Conservation (phyloP, 2,113 vertebrate genomes). For the Holacanthus passer region DNA sequence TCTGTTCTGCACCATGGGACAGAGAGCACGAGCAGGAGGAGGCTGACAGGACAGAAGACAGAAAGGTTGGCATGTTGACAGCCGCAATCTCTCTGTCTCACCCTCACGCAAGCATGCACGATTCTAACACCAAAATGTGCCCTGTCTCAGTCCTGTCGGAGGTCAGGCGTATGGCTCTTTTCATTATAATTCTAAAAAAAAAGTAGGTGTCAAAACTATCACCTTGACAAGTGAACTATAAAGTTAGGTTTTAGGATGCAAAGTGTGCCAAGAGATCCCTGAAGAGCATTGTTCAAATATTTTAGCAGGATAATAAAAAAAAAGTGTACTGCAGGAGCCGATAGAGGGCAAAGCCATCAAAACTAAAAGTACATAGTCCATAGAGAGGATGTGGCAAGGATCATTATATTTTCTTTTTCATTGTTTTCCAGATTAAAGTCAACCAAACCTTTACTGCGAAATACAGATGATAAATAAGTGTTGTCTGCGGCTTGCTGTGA, state of each 20-base stretch:
- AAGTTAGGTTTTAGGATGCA: constrained; percentile 36
- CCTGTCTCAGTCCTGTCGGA: not conserved
- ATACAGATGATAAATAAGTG: constrained; percentile 20
- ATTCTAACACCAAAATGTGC: constrained; percentile 30
- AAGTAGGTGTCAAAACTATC: constrained; percentile 36
- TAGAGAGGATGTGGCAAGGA: constrained; percentile 17
- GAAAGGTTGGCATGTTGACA: constrained; percentile 66
- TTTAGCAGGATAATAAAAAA: constrained; percentile 46
- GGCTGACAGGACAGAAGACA: constrained; percentile 55
- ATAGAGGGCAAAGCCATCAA: constrained; percentile 65
- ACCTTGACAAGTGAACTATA: constrained; percentile 44
- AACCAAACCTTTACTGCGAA: constrained; percentile 33
- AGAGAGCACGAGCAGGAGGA: constrained; percentile 39
- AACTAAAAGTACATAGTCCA: constrained; percentile 38
- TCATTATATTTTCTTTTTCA: constrained; percentile 22
- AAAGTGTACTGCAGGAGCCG: constrained; percentile 45
- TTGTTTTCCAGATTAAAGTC: constrained; percentile 65
- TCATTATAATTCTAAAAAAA: constrained; percentile 16
- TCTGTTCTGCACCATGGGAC: constrained; percentile 58
- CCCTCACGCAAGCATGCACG: constrained; percentile 19
- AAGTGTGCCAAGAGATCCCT: constrained; percentile 35
- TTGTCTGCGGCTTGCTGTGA: constrained; percentile 1
- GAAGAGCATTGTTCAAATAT: constrained; percentile 50
- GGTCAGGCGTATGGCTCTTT: not conserved
- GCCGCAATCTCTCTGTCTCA: constrained; percentile 23